Conservation (phyloP, 2,888 invertebrate genomes). For the Melitaea athalia region DNA sequence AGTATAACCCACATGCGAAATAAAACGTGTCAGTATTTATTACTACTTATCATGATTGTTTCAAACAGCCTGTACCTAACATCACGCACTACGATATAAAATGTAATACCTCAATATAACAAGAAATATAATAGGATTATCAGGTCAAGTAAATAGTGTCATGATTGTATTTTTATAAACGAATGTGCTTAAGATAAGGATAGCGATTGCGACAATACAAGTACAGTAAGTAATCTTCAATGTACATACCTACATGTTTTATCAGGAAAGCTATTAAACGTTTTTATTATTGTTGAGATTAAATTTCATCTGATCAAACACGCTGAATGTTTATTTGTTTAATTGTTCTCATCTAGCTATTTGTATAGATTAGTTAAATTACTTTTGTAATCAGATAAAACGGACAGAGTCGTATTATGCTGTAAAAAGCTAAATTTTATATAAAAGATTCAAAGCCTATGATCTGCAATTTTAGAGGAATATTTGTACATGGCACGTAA, state of each 20-base stretch:
- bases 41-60: too few relatives aligned
- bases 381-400: neutral
- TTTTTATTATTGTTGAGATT: conserved; percentile 5
- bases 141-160: neutral
- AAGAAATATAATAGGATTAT: neutral
- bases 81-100: too few relatives aligned
- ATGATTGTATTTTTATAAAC: neutral
- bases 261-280: neutral
- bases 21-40: too few relatives aligned
- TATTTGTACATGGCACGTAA: too few relatives aligned
- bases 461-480: too few relatives aligned
- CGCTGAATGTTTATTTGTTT: conserved; percentile 1
- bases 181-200: neutral
- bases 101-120: neutral
- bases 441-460: too few relatives aligned
- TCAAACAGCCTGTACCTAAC: too few relatives aligned
- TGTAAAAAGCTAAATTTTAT: too few relatives aligned
- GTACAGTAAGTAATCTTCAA: neutral
- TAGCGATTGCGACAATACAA: neutral
- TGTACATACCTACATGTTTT: too few relatives aligned
- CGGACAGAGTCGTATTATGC: too few relatives aligned
- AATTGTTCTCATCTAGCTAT: neutral
- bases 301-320: conserved; percentile 9
- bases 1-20: too few relatives aligned
- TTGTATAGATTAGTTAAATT: neutral